phyloP scores from a whole-genome alignment of 1,140 invertebrate genomes.

The Samia ricini region DNA sequence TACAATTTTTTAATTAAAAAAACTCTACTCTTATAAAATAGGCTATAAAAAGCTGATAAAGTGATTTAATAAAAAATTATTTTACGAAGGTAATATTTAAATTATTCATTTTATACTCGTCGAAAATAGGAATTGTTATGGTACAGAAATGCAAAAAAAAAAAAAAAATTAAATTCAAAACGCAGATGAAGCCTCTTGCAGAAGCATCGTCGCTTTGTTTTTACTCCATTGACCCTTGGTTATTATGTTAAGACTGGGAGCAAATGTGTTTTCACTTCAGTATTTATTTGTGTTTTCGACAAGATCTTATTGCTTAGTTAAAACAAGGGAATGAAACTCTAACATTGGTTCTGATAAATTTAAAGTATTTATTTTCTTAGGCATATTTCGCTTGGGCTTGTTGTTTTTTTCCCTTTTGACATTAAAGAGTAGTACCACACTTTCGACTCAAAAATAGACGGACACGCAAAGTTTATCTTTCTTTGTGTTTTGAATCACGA shows the following conservation, averaged over 20 bases:
- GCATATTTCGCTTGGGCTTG: not conserved
- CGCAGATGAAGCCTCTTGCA: not conserved
- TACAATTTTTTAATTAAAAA: too few relatives aligned
- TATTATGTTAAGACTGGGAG: not conserved
- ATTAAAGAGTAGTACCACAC: not conserved
- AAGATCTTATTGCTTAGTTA: not conserved
- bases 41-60: too few relatives aligned
- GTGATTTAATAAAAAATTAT: too few relatives aligned
- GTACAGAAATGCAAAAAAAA: too few relatives aligned
- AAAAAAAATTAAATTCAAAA: too few relatives aligned
- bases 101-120: too few relatives aligned
- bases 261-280: not conserved
- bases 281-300: not conserved
- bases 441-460: not conserved
- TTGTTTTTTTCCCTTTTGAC: not conserved
- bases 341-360: not conserved
- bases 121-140: too few relatives aligned
- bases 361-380: not conserved
- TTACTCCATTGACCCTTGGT: not conserved
- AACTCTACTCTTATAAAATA: too few relatives aligned
- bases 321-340: not conserved
- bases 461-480: too few relatives aligned
- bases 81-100: too few relatives aligned
- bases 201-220: not conserved
- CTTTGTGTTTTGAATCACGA: too few relatives aligned